phyloP scores from a whole-genome alignment of 2,888 invertebrate genomes.

The Lasiommata megera region DNA sequence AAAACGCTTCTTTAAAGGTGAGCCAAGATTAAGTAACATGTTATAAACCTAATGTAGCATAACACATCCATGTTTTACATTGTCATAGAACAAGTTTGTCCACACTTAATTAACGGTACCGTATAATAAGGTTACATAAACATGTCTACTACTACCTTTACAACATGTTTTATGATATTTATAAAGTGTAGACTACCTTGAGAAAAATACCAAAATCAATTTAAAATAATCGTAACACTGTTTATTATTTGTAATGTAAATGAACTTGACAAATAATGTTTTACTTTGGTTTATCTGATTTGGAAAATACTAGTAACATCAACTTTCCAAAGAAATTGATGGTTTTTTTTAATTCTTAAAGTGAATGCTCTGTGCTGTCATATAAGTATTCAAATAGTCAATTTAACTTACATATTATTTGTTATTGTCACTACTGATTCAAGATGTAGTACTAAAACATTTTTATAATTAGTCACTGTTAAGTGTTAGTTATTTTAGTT shows the following conservation, averaged over 20 bases:
- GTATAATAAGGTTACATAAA: too few relatives aligned
- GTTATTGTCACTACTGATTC: conserved; percentile 37
- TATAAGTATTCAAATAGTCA: conserved; percentile 27
- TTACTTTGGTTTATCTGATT: conserved; percentile 23
- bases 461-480: background rate
- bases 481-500: background rate
- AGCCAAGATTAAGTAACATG: background rate
- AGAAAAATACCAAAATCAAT: too few relatives aligned
- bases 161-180: too few relatives aligned
- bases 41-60: background rate
- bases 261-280: conserved; percentile 6
- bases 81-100: background rate
- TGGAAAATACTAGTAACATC: background rate
- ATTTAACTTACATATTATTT: conserved; percentile 31
- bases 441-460: conserved; percentile 11
- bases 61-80: background rate
- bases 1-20: background rate
- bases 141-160: too few relatives aligned
- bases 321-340: conserved; percentile 44
- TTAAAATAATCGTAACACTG: background rate
- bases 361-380: conserved; percentile 15
- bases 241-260: background rate
- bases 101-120: too few relatives aligned
- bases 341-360: too few relatives aligned
- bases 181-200: too few relatives aligned